Evolutionary conservation across 2,888 invertebrate genomes (phyloP).

Genomic region (Nymphalis polychloros): DNA sequence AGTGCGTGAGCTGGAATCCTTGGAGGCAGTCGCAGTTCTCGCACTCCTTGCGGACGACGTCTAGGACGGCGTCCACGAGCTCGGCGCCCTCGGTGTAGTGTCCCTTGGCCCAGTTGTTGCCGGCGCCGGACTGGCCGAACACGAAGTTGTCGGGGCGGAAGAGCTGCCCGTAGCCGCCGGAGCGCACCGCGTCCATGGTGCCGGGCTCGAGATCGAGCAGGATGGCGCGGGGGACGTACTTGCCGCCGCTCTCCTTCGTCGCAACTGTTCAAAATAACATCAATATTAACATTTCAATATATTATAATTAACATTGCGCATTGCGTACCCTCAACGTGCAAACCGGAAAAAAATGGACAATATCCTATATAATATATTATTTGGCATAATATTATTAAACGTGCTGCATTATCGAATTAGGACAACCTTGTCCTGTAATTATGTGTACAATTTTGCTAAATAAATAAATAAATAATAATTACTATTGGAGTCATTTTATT

Average conservation of each 20-base stretch:
- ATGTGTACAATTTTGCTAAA: too few species aligned
- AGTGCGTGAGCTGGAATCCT: conserved; percentile 93
- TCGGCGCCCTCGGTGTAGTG: conserved; percentile 87
- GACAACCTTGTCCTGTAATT: too few species aligned
- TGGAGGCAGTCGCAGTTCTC: conserved; percentile 96
- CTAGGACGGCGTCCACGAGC: conserved; percentile 91
- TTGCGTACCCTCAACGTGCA: too few species aligned
- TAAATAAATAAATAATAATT: too few species aligned
- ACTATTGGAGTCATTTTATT: too few species aligned
- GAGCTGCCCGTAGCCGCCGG: conserved; percentile 92
- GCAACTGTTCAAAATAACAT: conserved; percentile 80
- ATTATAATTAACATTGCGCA: background rate
- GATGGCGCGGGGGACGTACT: conserved; percentile 96
- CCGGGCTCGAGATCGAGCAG: conserved; percentile 98
- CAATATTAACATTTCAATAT: background rate
- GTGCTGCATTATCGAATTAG: too few species aligned
- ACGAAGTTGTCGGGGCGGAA: conserved; percentile 98
- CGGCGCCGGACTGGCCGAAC: conserved; percentile 84
- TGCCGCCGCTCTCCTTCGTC: conserved; percentile 95
- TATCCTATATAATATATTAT: background rate
- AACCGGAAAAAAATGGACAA: too few species aligned
- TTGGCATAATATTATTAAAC: too few species aligned
- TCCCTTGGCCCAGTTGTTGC: conserved; percentile 85
- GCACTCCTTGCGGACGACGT: conserved; percentile 92
- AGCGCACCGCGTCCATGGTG: conserved; percentile 95